Evolutionary conservation across 2,888 invertebrate species (phyloP).

Genomic region (Lepas anatifera): DNA sequence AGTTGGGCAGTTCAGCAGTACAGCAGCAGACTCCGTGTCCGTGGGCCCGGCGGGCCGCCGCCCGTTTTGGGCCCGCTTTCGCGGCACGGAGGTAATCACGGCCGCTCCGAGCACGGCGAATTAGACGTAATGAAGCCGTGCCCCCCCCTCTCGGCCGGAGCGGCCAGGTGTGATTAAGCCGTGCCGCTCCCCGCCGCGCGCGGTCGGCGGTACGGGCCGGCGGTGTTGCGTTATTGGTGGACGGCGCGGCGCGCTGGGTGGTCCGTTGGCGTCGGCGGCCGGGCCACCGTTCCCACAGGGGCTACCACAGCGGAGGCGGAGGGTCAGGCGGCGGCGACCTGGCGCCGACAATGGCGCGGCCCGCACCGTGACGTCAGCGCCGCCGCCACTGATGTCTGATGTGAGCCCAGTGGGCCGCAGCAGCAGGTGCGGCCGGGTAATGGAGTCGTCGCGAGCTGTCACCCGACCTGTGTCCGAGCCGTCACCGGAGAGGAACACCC

Average conservation of each 20-base stretch:
- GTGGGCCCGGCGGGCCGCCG: background rate
- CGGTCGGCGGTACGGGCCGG: slow-evolving; percentile 13
- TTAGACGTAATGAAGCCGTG: slow-evolving; percentile 13
- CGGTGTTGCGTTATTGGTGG: slow-evolving; percentile 5
- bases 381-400: too few relatives aligned
- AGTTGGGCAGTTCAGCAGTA: too few relatives aligned
- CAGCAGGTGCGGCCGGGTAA: too few relatives aligned
- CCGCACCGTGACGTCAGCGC: too few relatives aligned
- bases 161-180: slow-evolving; percentile 20
- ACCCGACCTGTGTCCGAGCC: too few relatives aligned
- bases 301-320: too few relatives aligned
- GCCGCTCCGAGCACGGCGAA: background rate
- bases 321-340: too few relatives aligned
- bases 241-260: slow-evolving; percentile 7
- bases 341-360: too few relatives aligned
- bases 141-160: slow-evolving; percentile 11
- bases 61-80: background rate
- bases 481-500: too few relatives aligned
- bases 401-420: too few relatives aligned
- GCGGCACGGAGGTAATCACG: background rate
- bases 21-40: too few relatives aligned
- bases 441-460: too few relatives aligned
- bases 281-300: background rate
- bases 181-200: slow-evolving; percentile 2
- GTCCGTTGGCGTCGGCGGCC: background rate